Percentiles rank a stretch among this genome's conserved stretches.
Conservation (phyloP, 1,140 invertebrate genomes). For the Schlechtendalia chinensis region DNA sequence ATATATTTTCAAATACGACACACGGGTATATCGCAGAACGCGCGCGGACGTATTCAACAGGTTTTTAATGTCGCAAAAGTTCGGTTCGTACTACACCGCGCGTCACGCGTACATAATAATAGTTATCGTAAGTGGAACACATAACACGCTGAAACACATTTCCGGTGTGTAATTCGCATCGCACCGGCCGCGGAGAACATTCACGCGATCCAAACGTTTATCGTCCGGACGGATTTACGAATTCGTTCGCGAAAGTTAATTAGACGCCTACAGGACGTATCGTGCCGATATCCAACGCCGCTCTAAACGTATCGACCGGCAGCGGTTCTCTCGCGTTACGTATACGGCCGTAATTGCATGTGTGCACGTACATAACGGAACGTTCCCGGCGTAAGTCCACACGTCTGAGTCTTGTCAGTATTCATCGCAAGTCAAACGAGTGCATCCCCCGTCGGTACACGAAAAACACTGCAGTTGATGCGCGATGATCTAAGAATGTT, state of each 20-base stretch:
- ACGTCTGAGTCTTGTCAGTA: not conserved
- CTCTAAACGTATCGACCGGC: conserved; percentile 7
- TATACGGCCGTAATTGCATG: not conserved
- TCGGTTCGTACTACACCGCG: not conserved
- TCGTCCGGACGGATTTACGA: not conserved
- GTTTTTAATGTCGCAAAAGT: not conserved
- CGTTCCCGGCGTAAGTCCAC: no score
- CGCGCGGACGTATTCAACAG: not conserved
- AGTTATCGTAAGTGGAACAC: not conserved
- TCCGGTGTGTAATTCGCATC: conserved; percentile 32
- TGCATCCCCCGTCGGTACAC: conserved; percentile 12
- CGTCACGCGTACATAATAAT: not conserved
- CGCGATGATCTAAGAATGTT: not conserved
- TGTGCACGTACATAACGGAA: no score
- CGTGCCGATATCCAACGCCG: not conserved
- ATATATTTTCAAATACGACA: not conserved
- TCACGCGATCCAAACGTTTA: conserved; percentile 18
- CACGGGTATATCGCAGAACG: not conserved
- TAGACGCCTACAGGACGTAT: conserved; percentile 2
- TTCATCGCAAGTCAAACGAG: conserved; percentile 17
- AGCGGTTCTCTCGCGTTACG: no score
- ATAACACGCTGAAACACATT: conserved; percentile 11
- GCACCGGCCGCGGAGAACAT: not conserved
- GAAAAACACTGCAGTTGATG: not conserved
- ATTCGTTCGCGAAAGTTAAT: conserved; percentile 30